Conservation (phyloP, 1,140 invertebrate species). For the Onthophagus taurus region DNA sequence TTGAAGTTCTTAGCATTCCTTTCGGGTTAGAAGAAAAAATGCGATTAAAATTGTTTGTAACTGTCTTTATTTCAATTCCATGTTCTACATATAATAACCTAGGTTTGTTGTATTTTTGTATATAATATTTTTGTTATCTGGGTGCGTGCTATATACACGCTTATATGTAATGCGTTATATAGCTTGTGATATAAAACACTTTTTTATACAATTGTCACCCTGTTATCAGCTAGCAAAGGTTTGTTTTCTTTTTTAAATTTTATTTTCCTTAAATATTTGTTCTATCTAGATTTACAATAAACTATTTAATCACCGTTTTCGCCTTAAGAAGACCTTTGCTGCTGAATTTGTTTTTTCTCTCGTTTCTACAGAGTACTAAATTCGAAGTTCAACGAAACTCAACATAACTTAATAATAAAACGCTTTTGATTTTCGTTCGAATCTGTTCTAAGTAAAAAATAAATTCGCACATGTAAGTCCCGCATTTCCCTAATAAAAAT, state of each 20-base stretch:
- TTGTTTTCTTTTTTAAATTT: background rate
- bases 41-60: too few relatives aligned
- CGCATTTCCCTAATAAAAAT: constrained; percentile 3
- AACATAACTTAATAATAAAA: constrained; percentile 4
- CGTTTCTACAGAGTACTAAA: constrained; percentile 5
- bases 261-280: constrained; percentile 5
- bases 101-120: constrained; percentile 23
- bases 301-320: constrained; percentile 5
- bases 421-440: constrained; percentile 8
- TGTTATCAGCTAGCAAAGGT: constrained; percentile 15
- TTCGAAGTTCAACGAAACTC: too few relatives aligned
- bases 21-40: too few relatives aligned
- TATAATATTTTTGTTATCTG: constrained; percentile 17
- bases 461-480: too few relatives aligned
- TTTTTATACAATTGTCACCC: constrained; percentile 18
- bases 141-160: constrained; percentile 18
- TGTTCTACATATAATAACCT: constrained; percentile 33
- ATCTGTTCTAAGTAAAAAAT: constrained; percentile 7
- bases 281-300: constrained; percentile 15
- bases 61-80: constrained; percentile 35
- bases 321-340: constrained; percentile 1
- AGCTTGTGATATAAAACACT: constrained; percentile 30
- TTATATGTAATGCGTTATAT: constrained; percentile 19
- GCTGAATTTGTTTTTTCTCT: constrained; percentile 9
- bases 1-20: too few relatives aligned